phyloP scores from a whole-genome alignment of 2,797 vertebrate species.

The Anolis apletophallus region DNA sequence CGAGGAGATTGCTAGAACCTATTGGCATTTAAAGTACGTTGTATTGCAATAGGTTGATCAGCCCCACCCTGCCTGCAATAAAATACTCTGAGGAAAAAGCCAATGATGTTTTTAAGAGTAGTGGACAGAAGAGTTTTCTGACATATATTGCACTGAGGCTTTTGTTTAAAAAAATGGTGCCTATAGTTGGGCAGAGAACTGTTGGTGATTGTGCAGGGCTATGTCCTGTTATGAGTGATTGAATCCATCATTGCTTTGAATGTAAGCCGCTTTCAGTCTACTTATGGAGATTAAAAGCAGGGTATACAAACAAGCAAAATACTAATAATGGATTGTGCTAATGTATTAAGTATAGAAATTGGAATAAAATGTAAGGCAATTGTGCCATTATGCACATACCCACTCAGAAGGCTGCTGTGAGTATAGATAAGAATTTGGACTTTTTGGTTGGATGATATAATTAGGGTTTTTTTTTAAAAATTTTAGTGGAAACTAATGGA shows the following conservation, averaged over 20 bases:
- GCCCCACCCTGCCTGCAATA: neutral
- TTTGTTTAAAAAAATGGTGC: neutral
- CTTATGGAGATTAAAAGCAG: too few relatives aligned
- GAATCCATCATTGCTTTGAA: too few relatives aligned
- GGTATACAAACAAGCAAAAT: too few relatives aligned
- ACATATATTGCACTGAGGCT: neutral
- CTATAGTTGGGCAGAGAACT: neutral
- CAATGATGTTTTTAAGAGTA: slow-evolving; percentile 40
- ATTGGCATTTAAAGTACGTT: neutral
- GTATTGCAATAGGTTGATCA: neutral
- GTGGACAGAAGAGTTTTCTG: slow-evolving; percentile 12
- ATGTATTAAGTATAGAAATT: neutral
- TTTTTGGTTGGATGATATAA: neutral
- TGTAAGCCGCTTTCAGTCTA: too few relatives aligned
- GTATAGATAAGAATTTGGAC: neutral
- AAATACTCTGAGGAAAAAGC: slow-evolving; percentile 6
- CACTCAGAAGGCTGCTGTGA: neutral
- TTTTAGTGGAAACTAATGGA: neutral
- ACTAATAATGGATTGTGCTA: neutral
- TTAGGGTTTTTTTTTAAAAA: neutral
- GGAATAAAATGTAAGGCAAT: too few relatives aligned
- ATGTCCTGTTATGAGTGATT: neutral
- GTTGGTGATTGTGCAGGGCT: neutral
- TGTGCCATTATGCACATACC: too few relatives aligned
- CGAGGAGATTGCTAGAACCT: neutral